Conservation (phyloP, 2,888 invertebrate species). For the Choristoneura rosaceana region DNA sequence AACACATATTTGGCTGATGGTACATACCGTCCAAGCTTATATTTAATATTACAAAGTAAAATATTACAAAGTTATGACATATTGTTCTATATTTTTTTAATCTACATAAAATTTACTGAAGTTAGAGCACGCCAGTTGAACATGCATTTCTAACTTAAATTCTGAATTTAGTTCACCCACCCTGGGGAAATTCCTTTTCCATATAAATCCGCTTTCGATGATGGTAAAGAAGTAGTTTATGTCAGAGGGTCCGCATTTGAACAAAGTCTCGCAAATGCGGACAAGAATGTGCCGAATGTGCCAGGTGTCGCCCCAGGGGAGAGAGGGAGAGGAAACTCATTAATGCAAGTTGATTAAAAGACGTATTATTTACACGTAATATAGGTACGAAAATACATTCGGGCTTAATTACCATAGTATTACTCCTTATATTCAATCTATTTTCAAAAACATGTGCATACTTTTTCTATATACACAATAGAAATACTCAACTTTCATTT, state of each 20-base stretch:
- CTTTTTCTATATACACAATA: too few relatives aligned
- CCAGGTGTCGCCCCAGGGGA: constrained; percentile 5
- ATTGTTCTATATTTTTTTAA: too few relatives aligned
- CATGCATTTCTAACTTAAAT: not conserved
- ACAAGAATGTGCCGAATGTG: not conserved
- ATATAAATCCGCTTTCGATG: not conserved
- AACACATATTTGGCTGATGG: too few relatives aligned
- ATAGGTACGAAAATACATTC: not conserved
- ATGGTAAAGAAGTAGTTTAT: constrained; percentile 2
- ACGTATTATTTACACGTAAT: not conserved
- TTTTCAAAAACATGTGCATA: too few relatives aligned
- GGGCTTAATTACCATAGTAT: not conserved
- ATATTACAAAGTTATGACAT: too few relatives aligned
- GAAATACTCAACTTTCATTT: not conserved
- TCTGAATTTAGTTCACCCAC: not conserved
- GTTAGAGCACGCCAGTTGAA: not conserved
- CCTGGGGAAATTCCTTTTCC: not conserved
- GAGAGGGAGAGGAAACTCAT: not conserved
- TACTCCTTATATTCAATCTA: too few relatives aligned
- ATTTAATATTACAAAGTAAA: not conserved
- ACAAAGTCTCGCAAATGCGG: not conserved
- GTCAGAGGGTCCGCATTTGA: not conserved
- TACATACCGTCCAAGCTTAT: too few relatives aligned
- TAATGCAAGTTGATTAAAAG: not conserved
- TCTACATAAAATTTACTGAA: not conserved